Conservation (phyloP, 1,140 invertebrate species). For the Cotesia typhae region DNA sequence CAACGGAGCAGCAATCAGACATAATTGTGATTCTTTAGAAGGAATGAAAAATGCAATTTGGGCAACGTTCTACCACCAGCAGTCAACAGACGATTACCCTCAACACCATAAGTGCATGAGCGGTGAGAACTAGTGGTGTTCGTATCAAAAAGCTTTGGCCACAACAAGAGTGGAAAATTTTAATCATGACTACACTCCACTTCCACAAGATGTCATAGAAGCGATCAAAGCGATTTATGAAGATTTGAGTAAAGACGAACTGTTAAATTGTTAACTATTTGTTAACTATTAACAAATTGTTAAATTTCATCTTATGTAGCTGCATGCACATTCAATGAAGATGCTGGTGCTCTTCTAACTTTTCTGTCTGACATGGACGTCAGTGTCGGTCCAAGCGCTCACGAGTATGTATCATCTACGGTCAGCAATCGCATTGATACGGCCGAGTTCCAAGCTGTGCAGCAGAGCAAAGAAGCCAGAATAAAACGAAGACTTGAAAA, state of each 20-base stretch:
- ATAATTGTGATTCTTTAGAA: constrained; percentile 15
- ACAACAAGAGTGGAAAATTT: constrained; percentile 16
- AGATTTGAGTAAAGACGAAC: constrained; percentile 40
- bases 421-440: constrained; percentile 26
- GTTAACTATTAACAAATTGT: too few species aligned
- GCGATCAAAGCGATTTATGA: constrained; percentile 43
- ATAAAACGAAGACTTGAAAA: constrained; percentile 28
- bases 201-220: constrained; percentile 20
- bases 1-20: constrained; percentile 48
- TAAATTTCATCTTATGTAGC: constrained; percentile 17
- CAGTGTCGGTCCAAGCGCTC: constrained; percentile 29
- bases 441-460: constrained; percentile 32
- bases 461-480: constrained; percentile 32
- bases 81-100: constrained; percentile 36
- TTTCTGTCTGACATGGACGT: constrained; percentile 34
- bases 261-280: too few species aligned
- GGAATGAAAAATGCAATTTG: too few species aligned
- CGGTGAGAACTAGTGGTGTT: constrained; percentile 36
- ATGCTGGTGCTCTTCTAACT: constrained; percentile 23
- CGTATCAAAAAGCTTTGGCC: constrained; percentile 17
- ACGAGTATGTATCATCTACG: constrained; percentile 8
- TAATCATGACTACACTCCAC: constrained; percentile 28
- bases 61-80: too few species aligned
- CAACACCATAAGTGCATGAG: constrained; percentile 35
- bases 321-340: constrained; percentile 29